Evolutionary conservation across 2,797 vertebrate species (phyloP).

Genomic region (Pelobates cultripes): DNA sequence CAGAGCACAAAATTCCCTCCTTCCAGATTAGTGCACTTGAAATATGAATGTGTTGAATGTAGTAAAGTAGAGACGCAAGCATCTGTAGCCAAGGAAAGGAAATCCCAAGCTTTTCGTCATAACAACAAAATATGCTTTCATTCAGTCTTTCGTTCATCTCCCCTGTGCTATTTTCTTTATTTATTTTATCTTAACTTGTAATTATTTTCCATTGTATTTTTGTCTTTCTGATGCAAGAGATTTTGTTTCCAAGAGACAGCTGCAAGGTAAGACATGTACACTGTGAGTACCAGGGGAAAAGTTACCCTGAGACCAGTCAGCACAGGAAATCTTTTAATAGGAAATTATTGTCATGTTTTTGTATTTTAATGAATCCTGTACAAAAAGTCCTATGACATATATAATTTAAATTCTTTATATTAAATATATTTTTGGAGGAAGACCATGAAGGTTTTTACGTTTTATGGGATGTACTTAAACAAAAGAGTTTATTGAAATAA

Average conservation of each 20-base stretch:
- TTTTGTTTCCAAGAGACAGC: slow-evolving; percentile 47
- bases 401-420: too few relatives aligned
- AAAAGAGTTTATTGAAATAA: too few relatives aligned
- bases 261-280: slow-evolving; percentile 44
- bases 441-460: too few relatives aligned
- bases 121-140: slow-evolving; percentile 27
- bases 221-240: slow-evolving; percentile 48
- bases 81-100: slow-evolving; percentile 16
- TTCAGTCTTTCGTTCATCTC: slow-evolving; percentile 17
- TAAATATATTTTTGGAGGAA: too few relatives aligned
- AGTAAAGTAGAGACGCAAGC: background rate
- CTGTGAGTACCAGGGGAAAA: background rate
- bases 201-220: slow-evolving; percentile 55
- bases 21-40: slow-evolving; percentile 17
- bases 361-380: too few relatives aligned
- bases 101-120: slow-evolving; percentile 51
- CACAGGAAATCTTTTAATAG: slow-evolving; percentile 25
- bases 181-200: slow-evolving; percentile 9
- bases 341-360: background rate
- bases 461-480: too few relatives aligned
- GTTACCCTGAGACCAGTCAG: background rate
- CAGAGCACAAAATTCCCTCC: background rate
- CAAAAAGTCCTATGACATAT: too few relatives aligned
- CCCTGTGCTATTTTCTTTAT: slow-evolving; percentile 12
- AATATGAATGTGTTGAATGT: slow-evolving; percentile 7